These are phyloP conservation scores for Calidris pygmaea DNA, from an alignment of 2,113 vertebrate genomes.

Conservation along the genomic window DNA sequence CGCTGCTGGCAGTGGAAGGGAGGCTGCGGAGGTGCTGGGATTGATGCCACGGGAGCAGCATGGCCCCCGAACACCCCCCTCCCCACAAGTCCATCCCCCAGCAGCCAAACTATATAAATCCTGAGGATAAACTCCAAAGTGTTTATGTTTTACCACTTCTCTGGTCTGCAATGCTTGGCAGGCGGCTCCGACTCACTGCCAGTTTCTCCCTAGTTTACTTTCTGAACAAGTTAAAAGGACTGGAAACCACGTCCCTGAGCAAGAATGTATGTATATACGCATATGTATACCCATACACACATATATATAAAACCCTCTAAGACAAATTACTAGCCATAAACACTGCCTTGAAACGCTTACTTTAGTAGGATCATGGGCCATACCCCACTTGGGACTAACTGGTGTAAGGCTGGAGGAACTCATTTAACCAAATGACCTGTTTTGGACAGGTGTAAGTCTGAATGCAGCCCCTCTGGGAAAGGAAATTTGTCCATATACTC, in stretches of 20 bases:
- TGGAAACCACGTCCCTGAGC: background rate
- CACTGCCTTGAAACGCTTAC: background rate
- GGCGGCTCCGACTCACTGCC: background rate
- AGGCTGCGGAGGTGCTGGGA: background rate
- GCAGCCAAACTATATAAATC: slow-evolving; percentile 42
- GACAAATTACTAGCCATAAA: slow-evolving; percentile 41
- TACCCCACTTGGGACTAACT: background rate
- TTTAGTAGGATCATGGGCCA: background rate
- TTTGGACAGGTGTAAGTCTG: background rate
- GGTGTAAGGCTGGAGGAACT: background rate
- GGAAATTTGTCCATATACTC: background rate
- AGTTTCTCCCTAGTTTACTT: slow-evolving; percentile 58
- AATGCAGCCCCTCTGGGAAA: background rate
- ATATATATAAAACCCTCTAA: background rate
- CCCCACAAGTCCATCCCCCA: background rate
- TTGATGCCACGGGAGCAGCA: fast-evolving
- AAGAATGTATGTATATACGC: background rate
- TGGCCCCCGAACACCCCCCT: background rate
- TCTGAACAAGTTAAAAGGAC: slow-evolving; percentile 37
- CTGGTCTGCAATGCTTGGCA: slow-evolving; percentile 52
- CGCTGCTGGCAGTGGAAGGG: fast-evolving
- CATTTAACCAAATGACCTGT: background rate
- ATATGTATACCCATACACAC: background rate
- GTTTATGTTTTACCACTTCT: slow-evolving; percentile 69
- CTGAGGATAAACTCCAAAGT: slow-evolving; percentile 45